Percentiles rank a stretch among this genome's conserved stretches.
phyloP scores from a whole-genome alignment of 2,888 invertebrate genomes.

The Noctua pronuba region DNA sequence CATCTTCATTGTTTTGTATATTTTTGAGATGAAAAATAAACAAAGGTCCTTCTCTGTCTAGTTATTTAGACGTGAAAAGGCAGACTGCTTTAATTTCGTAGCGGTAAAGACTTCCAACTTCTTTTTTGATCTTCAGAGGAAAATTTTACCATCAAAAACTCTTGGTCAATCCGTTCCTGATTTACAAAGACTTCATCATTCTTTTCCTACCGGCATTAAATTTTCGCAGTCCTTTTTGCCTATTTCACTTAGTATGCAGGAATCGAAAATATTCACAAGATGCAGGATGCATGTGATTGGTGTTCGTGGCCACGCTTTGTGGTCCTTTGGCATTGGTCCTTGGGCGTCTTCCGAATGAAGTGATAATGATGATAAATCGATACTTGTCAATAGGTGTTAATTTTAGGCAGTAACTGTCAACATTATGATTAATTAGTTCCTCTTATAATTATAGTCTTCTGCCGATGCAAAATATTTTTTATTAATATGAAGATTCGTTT shows the following conservation, averaged over 20 bases:
- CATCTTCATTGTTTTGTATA: no score
- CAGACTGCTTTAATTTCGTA: neutral
- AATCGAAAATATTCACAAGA: neutral
- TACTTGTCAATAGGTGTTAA: neutral
- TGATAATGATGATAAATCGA: neutral
- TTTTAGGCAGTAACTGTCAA: neutral
- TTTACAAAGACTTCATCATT: no score
- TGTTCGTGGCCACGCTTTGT: no score
- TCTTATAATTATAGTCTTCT: neutral
- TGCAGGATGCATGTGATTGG: neutral
- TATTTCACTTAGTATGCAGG: neutral
- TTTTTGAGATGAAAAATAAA: neutral
- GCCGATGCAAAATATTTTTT: neutral
- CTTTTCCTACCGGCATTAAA: neutral
- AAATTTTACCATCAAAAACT: neutral
- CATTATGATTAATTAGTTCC: neutral
- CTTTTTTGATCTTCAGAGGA: neutral
- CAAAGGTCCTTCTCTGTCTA: neutral
- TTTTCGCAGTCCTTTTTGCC: neutral
- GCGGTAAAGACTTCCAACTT: neutral
- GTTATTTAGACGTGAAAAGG: neutral
- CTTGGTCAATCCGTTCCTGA: neutral
- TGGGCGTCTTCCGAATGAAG: neutral
- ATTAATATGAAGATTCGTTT: constrained; percentile 26
- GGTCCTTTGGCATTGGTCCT: no score